These are phyloP conservation scores for Brachymystax lenok DNA, from an alignment of 2,797 vertebrate genomes.

Conservation along the genomic window DNA sequence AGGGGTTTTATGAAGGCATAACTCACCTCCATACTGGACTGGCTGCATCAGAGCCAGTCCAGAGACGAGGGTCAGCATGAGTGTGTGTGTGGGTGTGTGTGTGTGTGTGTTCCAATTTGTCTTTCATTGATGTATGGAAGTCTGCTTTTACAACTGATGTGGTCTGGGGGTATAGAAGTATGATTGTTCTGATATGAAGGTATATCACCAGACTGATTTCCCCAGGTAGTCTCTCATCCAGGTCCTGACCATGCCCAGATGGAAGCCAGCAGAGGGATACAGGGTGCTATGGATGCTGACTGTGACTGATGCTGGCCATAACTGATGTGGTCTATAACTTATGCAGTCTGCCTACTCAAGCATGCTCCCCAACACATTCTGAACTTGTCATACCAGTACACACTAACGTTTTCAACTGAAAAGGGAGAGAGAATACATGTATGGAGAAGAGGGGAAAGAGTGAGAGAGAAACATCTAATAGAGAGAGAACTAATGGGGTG, in stretches of 20 bases:
- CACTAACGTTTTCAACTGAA: neutral
- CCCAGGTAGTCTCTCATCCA: neutral
- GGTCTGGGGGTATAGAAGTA: neutral
- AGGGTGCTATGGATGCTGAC: neutral
- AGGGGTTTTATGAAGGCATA: conserved; percentile 35
- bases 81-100: neutral
- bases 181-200: neutral
- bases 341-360: too few species aligned
- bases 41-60: neutral
- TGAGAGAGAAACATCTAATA: neutral
- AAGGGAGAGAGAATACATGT: neutral
- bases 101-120: neutral
- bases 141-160: neutral
- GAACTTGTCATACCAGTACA: neutral
- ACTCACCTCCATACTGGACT: conserved; percentile 13
- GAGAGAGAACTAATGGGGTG: neutral
- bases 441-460: neutral
- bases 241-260: neutral
- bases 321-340: neutral
- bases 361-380: neutral
- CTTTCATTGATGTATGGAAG: neutral
- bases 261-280: neutral
- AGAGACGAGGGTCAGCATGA: neutral
- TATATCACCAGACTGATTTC: neutral
- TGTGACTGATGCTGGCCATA: conserved; percentile 2